Base-by-base conservation (phyloP, 2,113 vertebrate species). In the Suncus etruscus region DNA sequence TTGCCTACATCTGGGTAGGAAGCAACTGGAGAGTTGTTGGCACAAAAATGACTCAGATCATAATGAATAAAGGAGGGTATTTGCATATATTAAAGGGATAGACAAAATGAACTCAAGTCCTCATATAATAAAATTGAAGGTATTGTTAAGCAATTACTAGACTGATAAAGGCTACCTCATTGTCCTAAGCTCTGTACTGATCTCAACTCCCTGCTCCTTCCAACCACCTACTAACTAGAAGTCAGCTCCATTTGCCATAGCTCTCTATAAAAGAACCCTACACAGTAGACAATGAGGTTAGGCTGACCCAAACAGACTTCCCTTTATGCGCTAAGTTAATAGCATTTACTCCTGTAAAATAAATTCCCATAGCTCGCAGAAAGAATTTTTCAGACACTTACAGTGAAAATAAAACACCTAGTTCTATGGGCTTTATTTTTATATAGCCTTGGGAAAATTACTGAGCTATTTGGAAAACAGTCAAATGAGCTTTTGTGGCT, bases 401-500 rank as follows among this genome's bases (percentile, higher is more conserved):
- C 22, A 31, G 20, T 45, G 32, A 90, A 84, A 70, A n/a, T 11
- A 76, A 78, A 29, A 7, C 12, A 61, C 32, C n/a, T 1, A 54
- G 58, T n/a, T 45, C 54, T 65, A 3, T 24, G 5, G 27, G 2
- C 10, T 18, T 6, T 83, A 18, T 72, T 25, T 10, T 86, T 29
- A 22, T 0, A 1, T 29, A 65, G 20, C 10, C 32, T 63, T 70
- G 12, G 27, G 12, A 47, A 89, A 14, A 24, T 18, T 27, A 32
- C 25, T 32, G 45, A 90, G 63, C 3, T 51, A 81, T 74, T 47
- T 20, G 50, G 47, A 50, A 31, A 51, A 83, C 93, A 79, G 0
- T 61, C 78, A 92, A 87, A 61, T 11, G 4, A 90, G 20, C 2
- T 58, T 92, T 61, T 72, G n/a, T 32, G 45, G 68, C 73, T 91